Evolutionary conservation across 2,888 invertebrate species (phyloP).

Genomic region (Metallyticus violacea): DNA sequence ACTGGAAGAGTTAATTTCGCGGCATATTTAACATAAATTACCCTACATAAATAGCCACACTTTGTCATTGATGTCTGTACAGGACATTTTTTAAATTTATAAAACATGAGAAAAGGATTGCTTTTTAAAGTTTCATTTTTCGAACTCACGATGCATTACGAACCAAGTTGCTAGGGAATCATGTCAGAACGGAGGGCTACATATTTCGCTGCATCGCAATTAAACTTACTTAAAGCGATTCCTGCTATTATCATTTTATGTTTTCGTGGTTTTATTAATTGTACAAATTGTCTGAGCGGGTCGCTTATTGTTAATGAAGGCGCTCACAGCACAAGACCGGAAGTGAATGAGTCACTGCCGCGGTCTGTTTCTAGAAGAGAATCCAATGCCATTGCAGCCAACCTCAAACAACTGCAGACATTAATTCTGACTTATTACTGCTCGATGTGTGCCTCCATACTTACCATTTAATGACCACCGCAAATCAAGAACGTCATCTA

Average conservation of each 20-base stretch:
- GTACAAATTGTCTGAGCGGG: neutral
- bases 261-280: neutral
- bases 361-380: neutral
- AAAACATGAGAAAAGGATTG: too few species aligned
- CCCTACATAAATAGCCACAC: too few species aligned
- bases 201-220: neutral
- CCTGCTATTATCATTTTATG: neutral
- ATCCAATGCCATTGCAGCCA: neutral
- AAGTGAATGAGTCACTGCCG: neutral
- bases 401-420: neutral
- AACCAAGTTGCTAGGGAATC: too few species aligned
- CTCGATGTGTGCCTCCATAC: neutral
- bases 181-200: neutral
- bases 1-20: too few species aligned
- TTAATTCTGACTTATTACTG: neutral
- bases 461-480: neutral
- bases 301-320: neutral
- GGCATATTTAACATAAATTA: too few species aligned
- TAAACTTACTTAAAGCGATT: neutral
- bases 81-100: too few species aligned
- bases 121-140: too few species aligned
- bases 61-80: too few species aligned
- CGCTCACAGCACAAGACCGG: neutral
- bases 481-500: neutral
- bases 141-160: too few species aligned